Conservation (phyloP, 2,797 vertebrate genomes). For the Malurus leucopterus region DNA sequence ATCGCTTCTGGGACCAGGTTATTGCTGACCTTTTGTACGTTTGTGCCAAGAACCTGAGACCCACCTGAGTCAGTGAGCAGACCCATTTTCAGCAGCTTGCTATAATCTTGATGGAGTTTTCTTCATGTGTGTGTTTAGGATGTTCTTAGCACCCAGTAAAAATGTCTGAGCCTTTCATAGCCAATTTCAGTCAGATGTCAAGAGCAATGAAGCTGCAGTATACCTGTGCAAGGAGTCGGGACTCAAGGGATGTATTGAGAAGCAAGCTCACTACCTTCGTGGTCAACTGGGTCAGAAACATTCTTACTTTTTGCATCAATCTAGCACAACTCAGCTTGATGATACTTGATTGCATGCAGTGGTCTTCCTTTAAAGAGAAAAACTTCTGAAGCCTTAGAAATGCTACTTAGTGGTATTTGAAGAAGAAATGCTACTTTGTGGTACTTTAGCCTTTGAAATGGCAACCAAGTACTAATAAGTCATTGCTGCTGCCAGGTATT, state of each 20-base stretch:
- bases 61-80: background rate
- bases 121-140: background rate
- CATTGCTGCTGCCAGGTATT: background rate
- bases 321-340: background rate
- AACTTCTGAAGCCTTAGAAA: background rate
- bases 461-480: background rate
- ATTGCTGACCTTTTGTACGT: background rate
- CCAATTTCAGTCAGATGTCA: background rate
- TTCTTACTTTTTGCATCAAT: background rate
- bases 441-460: background rate
- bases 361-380: background rate
- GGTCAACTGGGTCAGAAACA: background rate
- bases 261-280: accelerated
- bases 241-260: accelerated
- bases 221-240: background rate
- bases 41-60: background rate
- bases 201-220: background rate
- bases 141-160: background rate
- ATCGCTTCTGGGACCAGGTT: background rate
- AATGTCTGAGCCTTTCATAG: background rate
- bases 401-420: background rate
- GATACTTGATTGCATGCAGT: background rate
- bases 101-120: background rate
- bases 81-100: background rate
- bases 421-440: background rate